Conservation (phyloP, 2,888 invertebrate species). For the Hemithea aestivaria region DNA sequence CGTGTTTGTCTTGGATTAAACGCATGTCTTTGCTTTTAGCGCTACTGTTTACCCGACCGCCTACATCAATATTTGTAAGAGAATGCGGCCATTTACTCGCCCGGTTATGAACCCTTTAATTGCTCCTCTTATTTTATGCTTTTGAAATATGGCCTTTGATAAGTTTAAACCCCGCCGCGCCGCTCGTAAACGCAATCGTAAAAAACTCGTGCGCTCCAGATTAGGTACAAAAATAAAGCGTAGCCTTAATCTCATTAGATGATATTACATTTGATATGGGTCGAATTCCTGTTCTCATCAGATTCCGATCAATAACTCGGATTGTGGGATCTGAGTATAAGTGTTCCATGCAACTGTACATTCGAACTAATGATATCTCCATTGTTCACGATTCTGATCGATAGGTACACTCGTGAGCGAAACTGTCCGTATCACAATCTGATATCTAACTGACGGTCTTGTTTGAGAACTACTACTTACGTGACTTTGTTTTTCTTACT, state of each 20-base stretch:
- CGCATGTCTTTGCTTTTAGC: slow-evolving; percentile 73
- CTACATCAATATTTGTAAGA: slow-evolving; percentile 68
- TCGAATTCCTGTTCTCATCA: slow-evolving; percentile 42
- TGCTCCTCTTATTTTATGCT: slow-evolving; percentile 66
- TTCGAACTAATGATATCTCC: slow-evolving; percentile 63
- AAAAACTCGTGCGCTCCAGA: slow-evolving; percentile 43
- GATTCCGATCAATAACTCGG: slow-evolving; percentile 51
- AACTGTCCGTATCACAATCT: slow-evolving; percentile 31
- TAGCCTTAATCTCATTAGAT: slow-evolving; percentile 50
- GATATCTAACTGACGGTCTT: slow-evolving; percentile 25
- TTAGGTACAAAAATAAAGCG: slow-evolving; percentile 44
- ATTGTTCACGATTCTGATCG: slow-evolving; percentile 73
- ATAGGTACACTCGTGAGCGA: slow-evolving; percentile 51
- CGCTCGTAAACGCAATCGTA: slow-evolving; percentile 55
- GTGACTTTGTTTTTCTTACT: slow-evolving; percentile 20
- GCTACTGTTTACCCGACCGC: slow-evolving; percentile 70
- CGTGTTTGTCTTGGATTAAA: slow-evolving; percentile 73
- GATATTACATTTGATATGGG: slow-evolving; percentile 54
- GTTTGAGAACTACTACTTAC: slow-evolving; percentile 12
- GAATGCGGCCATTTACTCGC: slow-evolving; percentile 62
- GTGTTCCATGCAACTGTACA: slow-evolving; percentile 67
- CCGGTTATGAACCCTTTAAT: slow-evolving; percentile 67
- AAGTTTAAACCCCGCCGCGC: slow-evolving; percentile 50
- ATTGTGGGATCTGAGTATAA: slow-evolving; percentile 50
- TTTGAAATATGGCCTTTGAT: slow-evolving; percentile 63